A percentile compares a stretch with the other conserved stretches of the same genome.
Conservation (phyloP, 2,888 invertebrate genomes). For the Taphrorychus bicolor region DNA sequence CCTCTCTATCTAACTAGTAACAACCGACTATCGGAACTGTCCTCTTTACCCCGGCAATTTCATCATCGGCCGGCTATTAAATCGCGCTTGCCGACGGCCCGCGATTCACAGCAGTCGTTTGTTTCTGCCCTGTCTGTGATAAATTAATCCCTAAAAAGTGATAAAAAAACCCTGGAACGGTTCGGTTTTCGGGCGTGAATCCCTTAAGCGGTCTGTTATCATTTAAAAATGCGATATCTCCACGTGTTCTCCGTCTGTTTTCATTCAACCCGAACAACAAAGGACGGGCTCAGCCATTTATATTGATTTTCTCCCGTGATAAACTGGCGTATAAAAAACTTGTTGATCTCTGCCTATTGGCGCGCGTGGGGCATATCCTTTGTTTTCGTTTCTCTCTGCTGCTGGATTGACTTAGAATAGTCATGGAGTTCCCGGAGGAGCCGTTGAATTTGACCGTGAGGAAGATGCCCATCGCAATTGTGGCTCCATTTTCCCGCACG, state of each 20-base stretch:
- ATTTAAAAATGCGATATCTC: constrained; percentile 35
- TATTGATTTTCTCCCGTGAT: constrained; percentile 60
- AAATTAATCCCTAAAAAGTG: not conserved
- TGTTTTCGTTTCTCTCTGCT: constrained; percentile 27
- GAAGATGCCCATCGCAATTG: constrained; percentile 64
- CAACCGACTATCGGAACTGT: constrained; percentile 46
- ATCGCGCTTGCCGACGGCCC: constrained; percentile 28
- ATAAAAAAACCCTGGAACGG: not conserved
- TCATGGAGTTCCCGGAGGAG: constrained; percentile 53
- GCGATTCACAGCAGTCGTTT: constrained; percentile 1
- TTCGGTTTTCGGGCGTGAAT: constrained; percentile 1
- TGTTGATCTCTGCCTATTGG: constrained; percentile 59
- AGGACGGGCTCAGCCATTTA: constrained; percentile 60
- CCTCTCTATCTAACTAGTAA: constrained; percentile 50
- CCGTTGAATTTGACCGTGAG: constrained; percentile 62
- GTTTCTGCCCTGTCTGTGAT: not conserved
- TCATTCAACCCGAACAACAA: constrained; percentile 58
- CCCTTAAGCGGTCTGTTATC: not conserved
- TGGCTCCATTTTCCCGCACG: constrained; percentile 59
- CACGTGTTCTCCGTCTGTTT: constrained; percentile 57
- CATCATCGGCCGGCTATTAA: constrained; percentile 39
- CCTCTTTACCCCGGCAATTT: constrained; percentile 38
- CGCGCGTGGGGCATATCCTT: constrained; percentile 18
- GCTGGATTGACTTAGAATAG: not conserved
- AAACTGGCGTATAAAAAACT: constrained; percentile 61